phyloP scores from a whole-genome alignment of 2,113 vertebrate species.

The Nothoprocta pentlandii region DNA sequence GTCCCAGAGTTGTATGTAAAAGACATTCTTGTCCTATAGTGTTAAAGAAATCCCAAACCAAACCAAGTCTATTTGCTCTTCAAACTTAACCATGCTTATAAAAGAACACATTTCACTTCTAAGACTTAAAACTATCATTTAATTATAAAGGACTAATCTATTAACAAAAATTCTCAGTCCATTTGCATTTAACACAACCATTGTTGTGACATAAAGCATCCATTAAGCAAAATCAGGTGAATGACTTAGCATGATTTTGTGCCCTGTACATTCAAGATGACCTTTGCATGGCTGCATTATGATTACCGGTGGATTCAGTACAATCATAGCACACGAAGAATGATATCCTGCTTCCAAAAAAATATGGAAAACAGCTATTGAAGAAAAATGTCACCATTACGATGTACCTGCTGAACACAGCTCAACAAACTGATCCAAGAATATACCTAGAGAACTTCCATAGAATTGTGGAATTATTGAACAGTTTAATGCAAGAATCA shows the following conservation, averaged over 20 bases:
- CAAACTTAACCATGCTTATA: background rate
- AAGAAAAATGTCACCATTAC: background rate
- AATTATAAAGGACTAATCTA: conserved; percentile 32
- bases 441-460: background rate
- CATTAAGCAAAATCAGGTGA: conserved; percentile 15
- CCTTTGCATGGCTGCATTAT: background rate
- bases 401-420: background rate
- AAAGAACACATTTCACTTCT: background rate
- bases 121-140: conserved; percentile 33
- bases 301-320: background rate
- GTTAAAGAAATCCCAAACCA: background rate
- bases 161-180: background rate
- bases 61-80: background rate
- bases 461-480: conserved; percentile 30
- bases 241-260: background rate
- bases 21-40: background rate
- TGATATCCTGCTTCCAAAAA: background rate
- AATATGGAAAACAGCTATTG: background rate
- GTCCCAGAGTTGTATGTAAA: background rate
- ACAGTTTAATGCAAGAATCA: conserved; percentile 17
- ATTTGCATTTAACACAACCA: conserved; percentile 4
- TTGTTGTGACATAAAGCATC: background rate
- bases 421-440: background rate
- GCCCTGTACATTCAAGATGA: background rate
- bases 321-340: background rate